Evolutionary conservation across 2,888 invertebrate genomes (phyloP).

Genomic region (Cheilosia scutellata): DNA sequence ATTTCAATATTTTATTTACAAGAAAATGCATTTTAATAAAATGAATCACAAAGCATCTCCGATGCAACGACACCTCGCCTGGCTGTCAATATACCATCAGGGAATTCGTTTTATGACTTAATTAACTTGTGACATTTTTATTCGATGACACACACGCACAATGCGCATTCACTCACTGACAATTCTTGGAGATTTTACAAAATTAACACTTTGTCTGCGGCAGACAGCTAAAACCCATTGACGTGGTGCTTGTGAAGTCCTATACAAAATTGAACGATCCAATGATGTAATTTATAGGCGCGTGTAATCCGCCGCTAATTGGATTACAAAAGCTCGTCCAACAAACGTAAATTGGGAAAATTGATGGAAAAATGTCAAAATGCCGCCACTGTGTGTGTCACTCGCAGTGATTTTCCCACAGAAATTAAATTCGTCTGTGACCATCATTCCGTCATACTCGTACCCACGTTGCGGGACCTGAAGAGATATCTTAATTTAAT

Average conservation of each 20-base stretch:
- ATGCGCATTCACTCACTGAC: neutral
- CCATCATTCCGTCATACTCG: neutral
- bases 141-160: conserved; percentile 36
- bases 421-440: conserved; percentile 21
- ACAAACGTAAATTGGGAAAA: conserved; percentile 44
- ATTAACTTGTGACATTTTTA: conserved; percentile 61
- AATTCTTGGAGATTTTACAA: neutral
- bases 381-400: conserved; percentile 13
- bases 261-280: neutral
- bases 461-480: neutral
- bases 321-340: conserved; percentile 64
- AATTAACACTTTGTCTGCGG: conserved; percentile 41
- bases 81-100: neutral
- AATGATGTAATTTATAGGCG: conserved; percentile 50
- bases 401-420: conserved; percentile 49
- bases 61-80: neutral
- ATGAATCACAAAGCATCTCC: conserved; percentile 22
- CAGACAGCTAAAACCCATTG: neutral
- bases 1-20: neutral
- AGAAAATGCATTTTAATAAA: neutral
- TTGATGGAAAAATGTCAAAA: conserved; percentile 47
- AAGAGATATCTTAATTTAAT: conserved; percentile 25
- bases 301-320: conserved; percentile 66
- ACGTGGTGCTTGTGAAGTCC: neutral
- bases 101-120: conserved; percentile 51